phyloP scores from a whole-genome alignment of 2,113 vertebrate genomes.

The human region GRCh38 chr5:37221501-37222000 shows the following conservation, averaged over 20 bases:
- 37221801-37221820: slow-evolving; percentile 18
- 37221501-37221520: slow-evolving; percentile 16
- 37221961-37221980: neutral
- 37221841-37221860: slow-evolving; percentile 4
- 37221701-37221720: neutral
- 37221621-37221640: neutral
- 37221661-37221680: neutral
- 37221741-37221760: neutral
- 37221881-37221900: neutral
- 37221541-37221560: neutral
- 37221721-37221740: neutral
- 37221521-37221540: neutral
- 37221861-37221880: neutral
- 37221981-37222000: neutral
- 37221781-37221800: neutral
- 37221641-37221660: neutral
- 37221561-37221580: neutral
- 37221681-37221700: neutral
- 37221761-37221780: neutral
- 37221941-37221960: neutral
- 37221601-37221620: neutral
- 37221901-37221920: neutral
- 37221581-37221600: neutral
- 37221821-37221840: slow-evolving; percentile 28
- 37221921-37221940: neutral